Percentiles rank a stretch among this genome's conserved stretches.
phyloP scores from a whole-genome alignment of 2,113 vertebrate species.

The Dicentrarchus labrax region DNA sequence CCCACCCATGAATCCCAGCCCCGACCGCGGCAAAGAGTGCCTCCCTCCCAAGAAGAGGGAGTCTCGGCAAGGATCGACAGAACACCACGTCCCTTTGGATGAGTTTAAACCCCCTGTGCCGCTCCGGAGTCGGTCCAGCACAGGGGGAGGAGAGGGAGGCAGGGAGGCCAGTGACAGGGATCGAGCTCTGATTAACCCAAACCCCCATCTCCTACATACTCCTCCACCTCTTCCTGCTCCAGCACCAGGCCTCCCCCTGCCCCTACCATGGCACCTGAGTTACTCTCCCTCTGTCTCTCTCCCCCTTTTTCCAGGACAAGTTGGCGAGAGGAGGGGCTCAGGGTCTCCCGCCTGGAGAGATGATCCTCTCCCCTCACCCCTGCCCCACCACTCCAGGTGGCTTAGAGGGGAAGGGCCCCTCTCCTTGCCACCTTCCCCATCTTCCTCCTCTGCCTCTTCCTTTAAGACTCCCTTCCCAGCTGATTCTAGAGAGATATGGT shows the following conservation, averaged over 20 bases:
- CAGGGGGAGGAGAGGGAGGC: slow-evolving; percentile 74
- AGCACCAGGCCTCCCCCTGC: slow-evolving; percentile 64
- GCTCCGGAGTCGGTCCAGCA: slow-evolving; percentile 71
- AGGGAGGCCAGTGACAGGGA: slow-evolving; percentile 72
- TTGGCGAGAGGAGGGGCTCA: slow-evolving; percentile 75
- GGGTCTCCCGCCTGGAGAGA: slow-evolving; percentile 84
- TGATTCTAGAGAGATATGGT: slow-evolving; percentile 82
- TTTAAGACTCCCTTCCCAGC: slow-evolving; percentile 81
- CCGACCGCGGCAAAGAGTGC: slow-evolving; percentile 86
- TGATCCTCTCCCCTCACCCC: slow-evolving; percentile 66
- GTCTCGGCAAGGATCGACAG: slow-evolving; percentile 82
- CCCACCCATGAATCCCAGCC: slow-evolving; percentile 88
- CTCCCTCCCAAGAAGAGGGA: slow-evolving; percentile 89
- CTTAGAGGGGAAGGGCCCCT: slow-evolving; percentile 74
- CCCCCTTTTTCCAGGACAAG: slow-evolving; percentile 74
- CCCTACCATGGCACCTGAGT: slow-evolving; percentile 81
- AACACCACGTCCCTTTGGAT: slow-evolving; percentile 76
- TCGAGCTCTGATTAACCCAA: slow-evolving; percentile 66
- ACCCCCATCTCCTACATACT: slow-evolving; percentile 69
- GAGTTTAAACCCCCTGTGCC: slow-evolving; percentile 86
- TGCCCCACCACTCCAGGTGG: slow-evolving; percentile 81
- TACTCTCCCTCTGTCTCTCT: slow-evolving; percentile 77
- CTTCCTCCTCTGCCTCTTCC: slow-evolving; percentile 73
- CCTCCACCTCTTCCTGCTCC: slow-evolving; percentile 75
- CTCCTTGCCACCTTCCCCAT: slow-evolving; percentile 68